Conservation (phyloP, 2,888 invertebrate genomes). For the Luffia ferchaultella region DNA sequence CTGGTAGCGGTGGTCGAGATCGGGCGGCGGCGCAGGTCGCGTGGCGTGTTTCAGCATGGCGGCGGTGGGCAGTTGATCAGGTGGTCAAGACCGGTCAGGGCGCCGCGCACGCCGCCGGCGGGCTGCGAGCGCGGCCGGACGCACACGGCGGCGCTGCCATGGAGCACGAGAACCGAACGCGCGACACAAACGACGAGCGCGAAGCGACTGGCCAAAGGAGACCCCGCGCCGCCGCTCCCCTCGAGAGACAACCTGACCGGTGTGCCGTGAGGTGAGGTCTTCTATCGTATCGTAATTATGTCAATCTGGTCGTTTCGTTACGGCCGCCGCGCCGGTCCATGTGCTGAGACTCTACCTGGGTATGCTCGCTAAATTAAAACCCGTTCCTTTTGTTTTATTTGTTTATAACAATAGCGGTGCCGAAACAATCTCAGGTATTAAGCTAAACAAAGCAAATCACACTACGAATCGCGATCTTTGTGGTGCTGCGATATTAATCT, state of each 20-base stretch:
- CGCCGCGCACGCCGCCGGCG: constrained; percentile 1
- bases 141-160: constrained; percentile 2
- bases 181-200: constrained; percentile 33
- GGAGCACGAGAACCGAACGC: constrained; percentile 10
- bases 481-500: too few relatives aligned
- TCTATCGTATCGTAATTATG: too few relatives aligned
- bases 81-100: constrained; percentile 28
- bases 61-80: constrained; percentile 47
- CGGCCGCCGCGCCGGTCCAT: too few relatives aligned
- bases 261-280: constrained; percentile 17
- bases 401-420: too few relatives aligned
- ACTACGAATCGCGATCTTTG: too few relatives aligned
- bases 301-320: too few relatives aligned
- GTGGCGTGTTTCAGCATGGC: constrained; percentile 79
- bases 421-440: too few relatives aligned
- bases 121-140: neutral
- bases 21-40: constrained; percentile 60
- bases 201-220: constrained; percentile 34
- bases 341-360: too few relatives aligned
- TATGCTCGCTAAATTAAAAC: too few relatives aligned
- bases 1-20: constrained; percentile 57
- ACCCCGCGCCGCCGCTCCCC: neutral
- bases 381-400: too few relatives aligned
- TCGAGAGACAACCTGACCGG: constrained; percentile 11
- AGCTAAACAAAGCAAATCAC: too few relatives aligned